phyloP scores from a whole-genome alignment of 2,888 invertebrate species.

The Epinotia ramella region DNA sequence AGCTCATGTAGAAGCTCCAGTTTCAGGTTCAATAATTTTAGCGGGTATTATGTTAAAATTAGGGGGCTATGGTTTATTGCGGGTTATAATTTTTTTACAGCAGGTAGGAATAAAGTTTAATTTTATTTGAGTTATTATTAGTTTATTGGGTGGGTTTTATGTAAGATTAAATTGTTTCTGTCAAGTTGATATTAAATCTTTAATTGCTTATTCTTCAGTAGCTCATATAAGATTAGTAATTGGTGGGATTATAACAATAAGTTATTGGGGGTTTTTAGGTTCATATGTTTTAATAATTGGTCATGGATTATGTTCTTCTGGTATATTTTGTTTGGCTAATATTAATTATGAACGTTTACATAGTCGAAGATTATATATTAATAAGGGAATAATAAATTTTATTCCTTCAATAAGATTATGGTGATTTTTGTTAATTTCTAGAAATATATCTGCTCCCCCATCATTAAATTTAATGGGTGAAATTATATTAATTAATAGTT shows the following conservation, averaged over 20 bases:
- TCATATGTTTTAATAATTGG: constrained; percentile 86
- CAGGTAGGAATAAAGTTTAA: constrained; percentile 77
- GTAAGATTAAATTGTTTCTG: constrained; percentile 88
- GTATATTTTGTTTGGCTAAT: constrained; percentile 88
- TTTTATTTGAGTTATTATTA: constrained; percentile 82
- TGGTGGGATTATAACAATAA: constrained; percentile 84
- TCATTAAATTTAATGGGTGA: constrained; percentile 88
- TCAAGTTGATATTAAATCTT: constrained; percentile 88
- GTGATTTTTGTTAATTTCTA: constrained; percentile 87
- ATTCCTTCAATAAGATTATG: constrained; percentile 85
- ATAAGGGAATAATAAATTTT: constrained; percentile 87
- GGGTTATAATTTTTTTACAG: constrained; percentile 80
- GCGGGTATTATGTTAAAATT: constrained; percentile 90
- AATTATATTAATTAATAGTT: constrained; percentile 87
- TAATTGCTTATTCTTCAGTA: constrained; percentile 91
- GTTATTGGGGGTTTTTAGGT: constrained; percentile 81
- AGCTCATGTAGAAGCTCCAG: constrained; percentile 91
- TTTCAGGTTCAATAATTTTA: constrained; percentile 90
- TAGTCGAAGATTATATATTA: constrained; percentile 87
- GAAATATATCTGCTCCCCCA: constrained; percentile 88
- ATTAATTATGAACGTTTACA: constrained; percentile 86
- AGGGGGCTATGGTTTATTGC: constrained; percentile 89
- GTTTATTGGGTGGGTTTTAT: constrained; percentile 85
- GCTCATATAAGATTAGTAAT: constrained; percentile 89
- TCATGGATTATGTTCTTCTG: constrained; percentile 88